These are phyloP conservation scores for Protophormia terraenovae DNA, from an alignment of 2,888 invertebrate genomes.

Conservation along the genomic window DNA sequence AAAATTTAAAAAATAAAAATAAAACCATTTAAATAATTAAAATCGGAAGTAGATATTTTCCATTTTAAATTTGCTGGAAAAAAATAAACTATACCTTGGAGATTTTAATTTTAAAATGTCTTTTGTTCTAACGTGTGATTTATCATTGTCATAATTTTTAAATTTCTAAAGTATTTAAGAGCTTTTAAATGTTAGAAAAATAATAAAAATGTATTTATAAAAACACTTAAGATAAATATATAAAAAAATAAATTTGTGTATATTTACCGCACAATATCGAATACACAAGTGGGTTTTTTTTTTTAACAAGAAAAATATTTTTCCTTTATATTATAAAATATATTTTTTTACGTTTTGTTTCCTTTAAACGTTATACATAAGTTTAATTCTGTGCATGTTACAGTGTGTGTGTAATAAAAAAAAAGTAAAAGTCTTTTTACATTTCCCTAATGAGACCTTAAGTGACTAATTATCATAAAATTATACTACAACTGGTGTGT, in stretches of 20 bases:
- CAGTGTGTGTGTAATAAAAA: not conserved
- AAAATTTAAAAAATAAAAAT: too few relatives aligned
- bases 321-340: too few relatives aligned
- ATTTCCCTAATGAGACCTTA: slow-evolving; percentile 37
- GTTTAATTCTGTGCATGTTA: not conserved
- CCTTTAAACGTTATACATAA: not conserved
- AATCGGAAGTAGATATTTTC: too few relatives aligned
- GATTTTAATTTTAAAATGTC: not conserved
- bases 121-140: slow-evolving; percentile 12
- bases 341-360: too few relatives aligned
- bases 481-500: not conserved
- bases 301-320: too few relatives aligned
- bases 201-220: not conserved
- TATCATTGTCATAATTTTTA: slow-evolving; percentile 32
- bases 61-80: too few relatives aligned
- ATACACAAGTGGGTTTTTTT: slow-evolving; percentile 4
- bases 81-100: too few relatives aligned
- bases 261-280: too few relatives aligned
- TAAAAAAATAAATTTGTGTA: too few relatives aligned
- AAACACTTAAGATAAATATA: too few relatives aligned
- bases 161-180: not conserved
- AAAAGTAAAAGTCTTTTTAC: not conserved
- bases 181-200: not conserved
- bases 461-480: slow-evolving; percentile 41
- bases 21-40: too few relatives aligned